Percentiles rank a stretch among this genome's conserved stretches.
phyloP scores from a whole-genome alignment of 1,140 invertebrate genomes.

The Drosophila arizonae region DNA sequence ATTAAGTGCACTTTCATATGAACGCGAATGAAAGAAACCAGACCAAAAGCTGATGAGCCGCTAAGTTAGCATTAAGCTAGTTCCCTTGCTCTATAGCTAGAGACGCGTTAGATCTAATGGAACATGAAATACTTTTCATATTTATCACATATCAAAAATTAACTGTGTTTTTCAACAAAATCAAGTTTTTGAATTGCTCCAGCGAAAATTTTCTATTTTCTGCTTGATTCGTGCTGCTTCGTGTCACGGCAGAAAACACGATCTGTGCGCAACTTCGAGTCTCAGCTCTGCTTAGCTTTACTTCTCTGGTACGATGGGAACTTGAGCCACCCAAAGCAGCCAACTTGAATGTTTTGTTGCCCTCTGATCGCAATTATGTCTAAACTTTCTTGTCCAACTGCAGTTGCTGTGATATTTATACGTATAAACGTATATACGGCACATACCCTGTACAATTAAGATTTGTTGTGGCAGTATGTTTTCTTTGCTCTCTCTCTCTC shows the following conservation, averaged over 20 bases:
- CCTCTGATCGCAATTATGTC: slow-evolving; percentile 39
- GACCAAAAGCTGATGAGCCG: slow-evolving; percentile 64
- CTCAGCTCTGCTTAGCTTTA: neutral
- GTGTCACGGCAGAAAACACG: slow-evolving; percentile 1
- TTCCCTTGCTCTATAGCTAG: too few relatives aligned
- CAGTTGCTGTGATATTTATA: slow-evolving; percentile 18
- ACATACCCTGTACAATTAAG: too few relatives aligned
- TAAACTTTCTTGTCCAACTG: slow-evolving; percentile 26
- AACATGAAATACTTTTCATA: neutral
- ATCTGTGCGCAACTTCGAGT: neutral
- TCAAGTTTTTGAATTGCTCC: too few relatives aligned
- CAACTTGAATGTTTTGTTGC: slow-evolving; percentile 4
- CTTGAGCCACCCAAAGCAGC: neutral
- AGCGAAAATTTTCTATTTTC: too few relatives aligned
- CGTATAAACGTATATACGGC: neutral
- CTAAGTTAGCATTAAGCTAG: slow-evolving; percentile 42
- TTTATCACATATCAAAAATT: neutral
- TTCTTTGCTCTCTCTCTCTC: too few relatives aligned
- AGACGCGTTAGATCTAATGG: neutral
- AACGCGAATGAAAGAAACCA: slow-evolving; percentile 32
- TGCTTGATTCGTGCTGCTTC: neutral
- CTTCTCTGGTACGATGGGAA: slow-evolving; percentile 10
- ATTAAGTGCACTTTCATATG: slow-evolving; percentile 47
- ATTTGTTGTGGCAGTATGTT: too few relatives aligned
- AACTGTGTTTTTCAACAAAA: neutral